Evolutionary conservation across 2,113 vertebrate genomes (phyloP).

Genomic region (Cyrtonyx montezumae): DNA sequence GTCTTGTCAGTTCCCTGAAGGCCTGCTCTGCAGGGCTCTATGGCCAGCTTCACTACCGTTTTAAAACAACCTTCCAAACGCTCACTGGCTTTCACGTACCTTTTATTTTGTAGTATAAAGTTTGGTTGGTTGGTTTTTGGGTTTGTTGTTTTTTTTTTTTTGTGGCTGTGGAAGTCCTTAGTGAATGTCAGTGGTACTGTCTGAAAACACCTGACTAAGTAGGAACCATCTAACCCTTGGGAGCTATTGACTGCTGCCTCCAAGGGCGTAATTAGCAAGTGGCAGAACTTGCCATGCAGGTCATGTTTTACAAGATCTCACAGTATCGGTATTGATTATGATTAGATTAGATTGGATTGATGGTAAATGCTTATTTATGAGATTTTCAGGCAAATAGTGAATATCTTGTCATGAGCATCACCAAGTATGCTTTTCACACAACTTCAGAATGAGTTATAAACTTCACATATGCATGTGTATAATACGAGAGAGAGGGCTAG

Average conservation of each 20-base stretch:
- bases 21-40: conserved; percentile 33
- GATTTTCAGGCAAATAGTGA: conserved; percentile 28
- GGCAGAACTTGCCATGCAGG: conserved; percentile 58
- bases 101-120: conserved; percentile 73
- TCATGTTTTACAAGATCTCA: conserved; percentile 68
- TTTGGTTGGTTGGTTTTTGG: neutral
- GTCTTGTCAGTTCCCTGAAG: conserved; percentile 59
- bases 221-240: conserved; percentile 62
- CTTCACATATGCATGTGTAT: neutral
- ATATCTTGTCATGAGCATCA: neutral
- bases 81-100: conserved; percentile 64
- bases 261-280: conserved; percentile 64
- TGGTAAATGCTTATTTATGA: conserved; percentile 47
- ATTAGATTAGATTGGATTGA: conserved; percentile 60
- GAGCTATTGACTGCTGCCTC: conserved; percentile 69
- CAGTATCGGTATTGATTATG: conserved; percentile 58
- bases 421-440: neutral
- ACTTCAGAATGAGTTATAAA: neutral
- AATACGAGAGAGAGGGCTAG: neutral
- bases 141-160: conserved; percentile 1
- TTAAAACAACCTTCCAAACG: conserved; percentile 59
- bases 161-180: conserved; percentile 67
- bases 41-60: neutral
- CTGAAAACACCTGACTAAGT: conserved; percentile 71
- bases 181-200: conserved; percentile 63